Conservation (phyloP, 2,113 vertebrate genomes). For the Callopanchax toddi region DNA sequence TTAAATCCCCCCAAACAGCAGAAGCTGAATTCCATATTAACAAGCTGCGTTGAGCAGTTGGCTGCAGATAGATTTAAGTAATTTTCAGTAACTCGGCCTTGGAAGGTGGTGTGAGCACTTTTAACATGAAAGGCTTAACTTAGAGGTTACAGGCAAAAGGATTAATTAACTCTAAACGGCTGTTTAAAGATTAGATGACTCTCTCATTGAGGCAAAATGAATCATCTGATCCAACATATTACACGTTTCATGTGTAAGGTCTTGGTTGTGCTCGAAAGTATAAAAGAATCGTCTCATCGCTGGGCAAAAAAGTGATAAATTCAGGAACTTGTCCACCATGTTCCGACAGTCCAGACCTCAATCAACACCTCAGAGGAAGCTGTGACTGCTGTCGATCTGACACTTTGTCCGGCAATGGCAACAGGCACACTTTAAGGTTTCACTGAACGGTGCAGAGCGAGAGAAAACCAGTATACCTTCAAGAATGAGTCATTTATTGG, state of each 20-base stretch:
- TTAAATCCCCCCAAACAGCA: conserved; percentile 18
- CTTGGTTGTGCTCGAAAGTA: conserved; percentile 23
- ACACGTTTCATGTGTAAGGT: conserved; percentile 32
- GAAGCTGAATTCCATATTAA: conserved; percentile 19
- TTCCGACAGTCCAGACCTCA: conserved; percentile 20
- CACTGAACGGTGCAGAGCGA: background rate
- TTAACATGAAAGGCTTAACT: conserved; percentile 53
- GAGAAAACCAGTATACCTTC: background rate
- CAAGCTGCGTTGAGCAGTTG: conserved; percentile 11
- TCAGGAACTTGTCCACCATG: conserved; percentile 16
- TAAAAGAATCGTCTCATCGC: conserved; percentile 17
- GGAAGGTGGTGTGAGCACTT: conserved; percentile 48
- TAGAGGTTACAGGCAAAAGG: conserved; percentile 67
- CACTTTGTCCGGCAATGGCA: conserved; percentile 3
- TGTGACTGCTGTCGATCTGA: conserved; percentile 27
- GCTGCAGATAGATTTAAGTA: conserved; percentile 10
- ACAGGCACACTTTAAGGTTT: background rate
- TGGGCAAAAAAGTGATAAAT: conserved; percentile 29
- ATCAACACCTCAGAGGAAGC: conserved; percentile 14
- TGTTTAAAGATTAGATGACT: conserved; percentile 69
- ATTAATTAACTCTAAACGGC: conserved; percentile 75
- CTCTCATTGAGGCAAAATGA: conserved; percentile 65
- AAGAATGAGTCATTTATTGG: too few relatives aligned
- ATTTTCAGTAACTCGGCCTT: conserved; percentile 45
- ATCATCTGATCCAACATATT: conserved; percentile 63